Base-by-base conservation (phyloP, 2,888 invertebrate genomes). In the Pecten maximus region DNA sequence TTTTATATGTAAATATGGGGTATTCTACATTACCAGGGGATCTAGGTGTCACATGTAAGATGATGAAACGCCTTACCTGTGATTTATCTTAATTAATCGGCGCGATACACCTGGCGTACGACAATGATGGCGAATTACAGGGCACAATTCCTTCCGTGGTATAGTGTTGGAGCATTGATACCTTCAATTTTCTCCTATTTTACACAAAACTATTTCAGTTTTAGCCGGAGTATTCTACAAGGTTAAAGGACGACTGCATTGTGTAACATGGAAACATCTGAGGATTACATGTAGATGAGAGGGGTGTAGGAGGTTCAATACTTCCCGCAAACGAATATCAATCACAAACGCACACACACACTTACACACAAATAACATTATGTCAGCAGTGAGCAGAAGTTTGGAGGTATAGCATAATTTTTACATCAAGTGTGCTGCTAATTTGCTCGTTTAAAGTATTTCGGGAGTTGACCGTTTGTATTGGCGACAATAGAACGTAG, bases 161-260 rank as follows among this genome's bases (percentile, higher is more conserved):
- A 74, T 74, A 74, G 74, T 10, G 35, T 35, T 74, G 28, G 6
- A 35, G 8, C 35, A 74, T 15, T 12, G 74, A 74, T 28, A 74
- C 74, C 74, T 35, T 28, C 35, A 74, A 74, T 74, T 74, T 74
- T 28, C 74, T 74, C 35, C 6, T 23, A 74, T 2, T 35, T 35
- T 74, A 74, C 74, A 35, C 74, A 28, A 28, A 74, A 74, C 74
- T 74, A 35, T 74, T 74, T 74, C 74, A 74, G 35, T 74, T 74
- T 74, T 15, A 74, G 3, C 16, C 28, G 35, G 74, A 74, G 23
- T 23, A 35, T 74, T 74, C 12, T 74, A 35, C 74, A 74, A 19
- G 74, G 74, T 23, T 60, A 16, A 60, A 60, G 23, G 60, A 4
- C 10, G 10, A 74, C 74, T 35, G 74, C 74, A 35, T 28, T 23